Base-by-base conservation (phyloP, 2,113 vertebrate genomes). In the Paratilapia polleni region DNA sequence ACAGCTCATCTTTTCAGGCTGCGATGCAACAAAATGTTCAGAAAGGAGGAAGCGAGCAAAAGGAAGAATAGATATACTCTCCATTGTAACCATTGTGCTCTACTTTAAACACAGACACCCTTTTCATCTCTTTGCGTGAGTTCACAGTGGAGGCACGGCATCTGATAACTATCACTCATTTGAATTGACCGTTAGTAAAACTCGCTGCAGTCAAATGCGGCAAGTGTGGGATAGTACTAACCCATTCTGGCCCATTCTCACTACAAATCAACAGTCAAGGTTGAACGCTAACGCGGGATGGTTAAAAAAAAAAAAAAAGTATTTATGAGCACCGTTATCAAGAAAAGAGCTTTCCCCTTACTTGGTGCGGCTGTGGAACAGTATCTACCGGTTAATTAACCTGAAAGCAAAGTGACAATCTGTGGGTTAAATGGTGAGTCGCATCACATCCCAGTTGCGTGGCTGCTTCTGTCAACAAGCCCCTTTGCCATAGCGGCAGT, bases 381-480 rank as follows among this genome's bases (percentile, higher is more conserved):
- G 20, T 15, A 34, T n/a, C 1, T 31, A 20, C 4, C 5, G 24
- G 3, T 1, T 15, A 22, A 61, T 47, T 57, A 75, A 14, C 41
- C 2, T 10, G 5, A 19, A 31, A 31, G 74, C 38, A n/a, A 83
- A 78, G 78, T 78, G 78, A 60, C 43, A 74, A 81, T 83, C 15
- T 34, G 66, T 22, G 70, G 54, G 73, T 83, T 79, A 78, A 61
- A 73, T 70, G 61, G 15, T 11, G 84, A 90, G 75, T 79, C 86
- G 87, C 90, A 89, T 92, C 89, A 17, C 91, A 77, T 92, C 90
- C 57, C 79, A 59, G 89, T 88, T 89, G 86, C 90, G 89, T 66
- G 85, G 85, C 87, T 93, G 93, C 93, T 92, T 93, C 94, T 95
- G 94, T 95, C 92, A 95, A 94, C 94, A 94, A 82, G 84, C 17